A percentile compares a stretch with the other conserved stretches of the same genome.
Evolutionary conservation across 2,888 invertebrate species (phyloP).

Genomic region (Eupithecia tripunctaria): DNA sequence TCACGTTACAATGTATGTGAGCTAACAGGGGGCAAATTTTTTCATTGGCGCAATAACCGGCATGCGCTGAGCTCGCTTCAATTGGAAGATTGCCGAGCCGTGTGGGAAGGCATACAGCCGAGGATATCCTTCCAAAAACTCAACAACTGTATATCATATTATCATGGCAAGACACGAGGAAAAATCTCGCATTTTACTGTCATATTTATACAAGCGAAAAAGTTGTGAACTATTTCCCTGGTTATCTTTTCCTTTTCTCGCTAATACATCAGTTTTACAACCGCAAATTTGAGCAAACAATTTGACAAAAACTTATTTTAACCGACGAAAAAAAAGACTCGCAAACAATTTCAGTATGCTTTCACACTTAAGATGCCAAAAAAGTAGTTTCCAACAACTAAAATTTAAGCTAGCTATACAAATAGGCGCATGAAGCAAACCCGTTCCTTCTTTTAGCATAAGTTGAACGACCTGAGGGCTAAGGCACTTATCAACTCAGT

Average conservation of each 20-base stretch:
- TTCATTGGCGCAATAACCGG: constrained; percentile 81
- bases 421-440: constrained; percentile 2
- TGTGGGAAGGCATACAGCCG: constrained; percentile 79
- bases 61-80: constrained; percentile 71
- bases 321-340: too few species aligned
- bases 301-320: too few species aligned
- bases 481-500: constrained; percentile 29
- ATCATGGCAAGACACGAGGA: neutral
- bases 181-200: neutral
- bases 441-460: constrained; percentile 7
- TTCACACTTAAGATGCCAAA: too few species aligned
- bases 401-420: neutral
- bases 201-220: neutral
- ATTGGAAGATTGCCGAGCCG: constrained; percentile 78
- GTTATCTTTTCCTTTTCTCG: neutral
- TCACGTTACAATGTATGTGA: constrained; percentile 44
- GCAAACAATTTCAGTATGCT: too few species aligned
- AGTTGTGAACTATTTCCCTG: neutral
- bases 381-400: neutral
- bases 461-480: constrained; percentile 34
- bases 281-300: too few species aligned
- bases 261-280: too few species aligned
- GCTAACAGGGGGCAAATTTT: constrained; percentile 71
- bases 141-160: constrained; percentile 49
- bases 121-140: constrained; percentile 84